Base-by-base conservation (phyloP, 2,888 invertebrate species). In the Eilema depressum region DNA sequence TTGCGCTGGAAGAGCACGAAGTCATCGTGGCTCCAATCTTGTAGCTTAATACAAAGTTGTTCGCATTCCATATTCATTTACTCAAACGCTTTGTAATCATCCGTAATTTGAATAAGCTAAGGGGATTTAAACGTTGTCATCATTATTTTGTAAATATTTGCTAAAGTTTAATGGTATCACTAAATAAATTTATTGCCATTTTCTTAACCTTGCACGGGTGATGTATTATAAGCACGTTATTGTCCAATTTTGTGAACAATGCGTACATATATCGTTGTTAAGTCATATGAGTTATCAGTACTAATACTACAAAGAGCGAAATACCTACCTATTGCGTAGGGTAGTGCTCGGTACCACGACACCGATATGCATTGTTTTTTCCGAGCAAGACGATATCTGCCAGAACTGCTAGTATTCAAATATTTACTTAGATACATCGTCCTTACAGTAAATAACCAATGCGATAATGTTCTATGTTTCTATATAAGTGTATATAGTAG, bases 11-110 rank as follows among this genome's bases (percentile, higher is more conserved):
- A 90, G 91, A 92, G 92, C 89, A 89, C 89, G 88, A 84, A 80
- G 81, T 89, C 89, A 90, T 90, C 85, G 85, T 84, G 78, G 82
- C 85, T 85, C 77, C 84, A 85, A 84, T 85, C 85, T 83, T 87
- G 88, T 85, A 86, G 86, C 87, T 87, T 90, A 89, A 88, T 91
- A 85, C 79, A 82, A 84, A 86, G 85, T 86, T 83, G 85, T 88
- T 90, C 89, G 84, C 88, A 90, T 92, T 91, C 89, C 89, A 90
- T 92, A 91, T 92, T 93, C 88, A 91, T 93, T 92, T 90, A 86
- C 88, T 89, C 83, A 83, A 89, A 89, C 83, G 89, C 89, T 89
- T 89, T 87, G 89, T 90, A 88, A 90, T 89, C 87, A 88, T 89
- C 88, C 77, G 83, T 83, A 84, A 89, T 89, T 89, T 86, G 87